Conservation (phyloP, 1,140 invertebrate genomes). For the Melanaphis sacchari region DNA sequence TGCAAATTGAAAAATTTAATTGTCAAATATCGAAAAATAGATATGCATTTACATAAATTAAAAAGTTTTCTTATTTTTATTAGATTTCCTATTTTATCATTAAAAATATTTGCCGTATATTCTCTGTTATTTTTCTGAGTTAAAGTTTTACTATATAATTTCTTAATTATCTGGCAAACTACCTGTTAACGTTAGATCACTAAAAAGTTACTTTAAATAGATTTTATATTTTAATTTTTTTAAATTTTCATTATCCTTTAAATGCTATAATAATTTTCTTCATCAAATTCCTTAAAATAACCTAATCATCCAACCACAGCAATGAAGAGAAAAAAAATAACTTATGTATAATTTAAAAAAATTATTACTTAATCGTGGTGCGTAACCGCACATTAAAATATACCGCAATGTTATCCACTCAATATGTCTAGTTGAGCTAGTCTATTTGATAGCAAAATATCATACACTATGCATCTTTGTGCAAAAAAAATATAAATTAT, state of each 20-base stretch:
- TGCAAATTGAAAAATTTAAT: neutral
- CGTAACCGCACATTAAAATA: neutral
- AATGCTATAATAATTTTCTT: neutral
- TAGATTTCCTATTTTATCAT: neutral
- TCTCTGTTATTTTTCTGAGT: too few species aligned
- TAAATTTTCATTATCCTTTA: neutral
- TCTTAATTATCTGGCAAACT: neutral
- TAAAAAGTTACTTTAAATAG: neutral
- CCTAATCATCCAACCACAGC: neutral
- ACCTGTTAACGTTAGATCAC: neutral
- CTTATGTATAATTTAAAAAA: neutral
- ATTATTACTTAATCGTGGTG: neutral
- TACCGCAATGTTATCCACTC: neutral
- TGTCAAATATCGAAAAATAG: neutral
- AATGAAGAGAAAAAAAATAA: neutral
- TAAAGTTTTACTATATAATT: neutral
- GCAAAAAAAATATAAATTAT: neutral
- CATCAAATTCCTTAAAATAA: neutral
- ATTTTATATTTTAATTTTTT: neutral
- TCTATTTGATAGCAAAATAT: neutral
- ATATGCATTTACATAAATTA: neutral
- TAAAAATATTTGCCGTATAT: too few species aligned
- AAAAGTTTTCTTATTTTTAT: neutral
- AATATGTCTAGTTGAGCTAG: neutral
- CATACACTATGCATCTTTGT: neutral